Percentiles rank a stretch among this genome's conserved stretches.
phyloP scores from a whole-genome alignment of 2,113 vertebrate species.

The Chauna torquata region DNA sequence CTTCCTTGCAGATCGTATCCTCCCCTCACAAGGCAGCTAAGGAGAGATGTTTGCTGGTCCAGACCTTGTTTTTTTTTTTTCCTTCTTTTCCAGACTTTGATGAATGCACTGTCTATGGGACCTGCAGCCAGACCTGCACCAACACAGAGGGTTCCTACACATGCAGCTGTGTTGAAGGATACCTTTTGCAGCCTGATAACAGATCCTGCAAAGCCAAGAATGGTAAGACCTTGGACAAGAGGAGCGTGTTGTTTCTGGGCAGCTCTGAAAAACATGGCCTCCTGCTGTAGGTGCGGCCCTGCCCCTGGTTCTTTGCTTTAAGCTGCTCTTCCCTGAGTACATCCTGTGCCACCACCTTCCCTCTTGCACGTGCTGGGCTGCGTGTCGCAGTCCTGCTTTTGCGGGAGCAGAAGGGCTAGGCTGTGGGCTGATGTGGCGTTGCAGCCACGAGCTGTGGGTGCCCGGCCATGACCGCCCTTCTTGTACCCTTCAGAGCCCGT shows the following conservation, averaged over 20 bases:
- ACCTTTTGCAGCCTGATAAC: constrained; percentile 94
- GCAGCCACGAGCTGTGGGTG: fast-evolving
- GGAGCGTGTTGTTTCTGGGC: fast-evolving
- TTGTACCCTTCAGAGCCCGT: constrained; percentile 83
- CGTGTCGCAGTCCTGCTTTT: fast-evolving
- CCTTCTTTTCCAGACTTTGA: constrained; percentile 85
- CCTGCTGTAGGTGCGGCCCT: fast-evolving
- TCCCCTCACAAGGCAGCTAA: neutral
- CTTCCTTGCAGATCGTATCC: neutral
- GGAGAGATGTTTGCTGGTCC: neutral
- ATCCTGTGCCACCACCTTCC: neutral
- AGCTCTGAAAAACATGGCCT: fast-evolving
- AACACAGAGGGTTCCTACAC: constrained; percentile 90
- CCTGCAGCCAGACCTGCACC: constrained; percentile 93
- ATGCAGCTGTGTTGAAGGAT: constrained; percentile 94
- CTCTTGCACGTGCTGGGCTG: fast-evolving
- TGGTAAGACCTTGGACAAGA: constrained; percentile 69
- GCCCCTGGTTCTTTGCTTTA: fast-evolving
- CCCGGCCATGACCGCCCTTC: neutral
- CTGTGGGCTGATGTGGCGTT: fast-evolving
- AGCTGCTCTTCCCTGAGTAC: neutral
- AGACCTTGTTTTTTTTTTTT: neutral
- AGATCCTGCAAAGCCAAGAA: constrained; percentile 98
- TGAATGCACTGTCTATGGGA: constrained; percentile 91
- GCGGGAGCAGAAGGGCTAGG: neutral